A percentile compares a stretch with the other conserved stretches of the same genome.
phyloP scores from a whole-genome alignment of 92 coral and sea anemone species.

The Palythoa caribaeorum region DNA sequence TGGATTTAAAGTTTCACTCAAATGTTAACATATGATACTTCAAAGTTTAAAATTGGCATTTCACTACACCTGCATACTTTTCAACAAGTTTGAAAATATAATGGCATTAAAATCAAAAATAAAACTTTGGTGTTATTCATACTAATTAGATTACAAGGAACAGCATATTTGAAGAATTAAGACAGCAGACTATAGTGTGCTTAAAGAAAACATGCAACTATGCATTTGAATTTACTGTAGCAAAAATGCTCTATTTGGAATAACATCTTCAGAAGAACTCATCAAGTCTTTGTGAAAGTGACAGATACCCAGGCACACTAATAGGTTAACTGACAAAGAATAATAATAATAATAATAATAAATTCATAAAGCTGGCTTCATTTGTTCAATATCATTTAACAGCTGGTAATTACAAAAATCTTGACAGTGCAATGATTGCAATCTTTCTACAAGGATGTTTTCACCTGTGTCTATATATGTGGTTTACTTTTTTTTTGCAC shows the following conservation, averaged over 20 bases:
- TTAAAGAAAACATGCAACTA: not conserved
- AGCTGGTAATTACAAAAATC: not conserved
- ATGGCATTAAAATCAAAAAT: not conserved
- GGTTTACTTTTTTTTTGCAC: not conserved
- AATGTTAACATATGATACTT: not conserved
- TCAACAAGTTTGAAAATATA: constrained; percentile 10
- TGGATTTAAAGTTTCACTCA: constrained; percentile 2
- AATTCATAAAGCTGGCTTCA: not conserved
- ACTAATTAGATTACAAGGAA: not conserved
- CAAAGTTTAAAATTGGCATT: not conserved
- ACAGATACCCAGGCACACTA: not conserved
- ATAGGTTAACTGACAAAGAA: not conserved
- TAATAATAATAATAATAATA: not conserved
- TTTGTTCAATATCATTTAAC: not conserved
- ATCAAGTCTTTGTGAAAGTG: not conserved
- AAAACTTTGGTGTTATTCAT: not conserved
- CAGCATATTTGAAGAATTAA: not conserved
- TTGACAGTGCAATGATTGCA: not conserved
- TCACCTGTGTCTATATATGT: not conserved
- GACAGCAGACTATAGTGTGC: not conserved
- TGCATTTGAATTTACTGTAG: not conserved
- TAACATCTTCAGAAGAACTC: not conserved
- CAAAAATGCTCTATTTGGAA: not conserved
- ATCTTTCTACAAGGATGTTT: not conserved
- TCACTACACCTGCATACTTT: not conserved